Percentiles rank a stretch among this genome's conserved stretches.
Evolutionary conservation across 2,888 invertebrate species (phyloP).

Genomic region (Cataglyphis livida): DNA sequence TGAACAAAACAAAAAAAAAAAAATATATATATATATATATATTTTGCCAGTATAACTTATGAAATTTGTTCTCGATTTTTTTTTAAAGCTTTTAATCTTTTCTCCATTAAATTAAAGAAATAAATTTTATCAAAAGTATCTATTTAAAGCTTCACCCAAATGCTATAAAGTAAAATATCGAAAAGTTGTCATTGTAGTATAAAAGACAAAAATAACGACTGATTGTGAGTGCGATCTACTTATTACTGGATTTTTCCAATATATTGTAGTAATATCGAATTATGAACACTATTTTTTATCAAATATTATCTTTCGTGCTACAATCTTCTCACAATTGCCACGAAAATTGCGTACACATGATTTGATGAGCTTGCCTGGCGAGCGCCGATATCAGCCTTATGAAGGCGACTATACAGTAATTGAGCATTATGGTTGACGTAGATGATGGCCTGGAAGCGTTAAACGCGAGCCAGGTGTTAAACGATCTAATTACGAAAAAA

Average conservation of each 20-base stretch:
- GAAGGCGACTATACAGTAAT: slow-evolving; percentile 68
- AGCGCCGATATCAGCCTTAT: slow-evolving; percentile 61
- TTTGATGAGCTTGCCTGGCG: slow-evolving; percentile 34
- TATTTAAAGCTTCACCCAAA: neutral
- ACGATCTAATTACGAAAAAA: slow-evolving; percentile 74
- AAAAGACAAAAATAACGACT: neutral
- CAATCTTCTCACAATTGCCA: slow-evolving; percentile 47
- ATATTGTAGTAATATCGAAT: neutral
- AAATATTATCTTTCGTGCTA: slow-evolving; percentile 56
- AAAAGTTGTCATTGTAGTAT: neutral
- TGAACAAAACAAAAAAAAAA: neutral
- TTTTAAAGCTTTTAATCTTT: slow-evolving; percentile 1
- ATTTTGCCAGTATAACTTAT: neutral
- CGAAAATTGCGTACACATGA: slow-evolving; percentile 52
- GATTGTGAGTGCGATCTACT: neutral
- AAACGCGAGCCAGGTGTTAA: slow-evolving; percentile 61
- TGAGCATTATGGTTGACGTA: slow-evolving; percentile 68
- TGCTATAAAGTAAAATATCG: neutral
- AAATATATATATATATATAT: neutral
- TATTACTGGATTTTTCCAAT: neutral
- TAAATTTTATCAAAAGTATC: neutral
- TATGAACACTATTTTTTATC: slow-evolving; percentile 29
- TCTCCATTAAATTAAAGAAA: neutral
- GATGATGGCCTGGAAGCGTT: slow-evolving; percentile 46
- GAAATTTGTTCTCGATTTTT: neutral